Base-by-base conservation (phyloP, 2,888 invertebrate genomes). In the Phyto melanocephala region DNA sequence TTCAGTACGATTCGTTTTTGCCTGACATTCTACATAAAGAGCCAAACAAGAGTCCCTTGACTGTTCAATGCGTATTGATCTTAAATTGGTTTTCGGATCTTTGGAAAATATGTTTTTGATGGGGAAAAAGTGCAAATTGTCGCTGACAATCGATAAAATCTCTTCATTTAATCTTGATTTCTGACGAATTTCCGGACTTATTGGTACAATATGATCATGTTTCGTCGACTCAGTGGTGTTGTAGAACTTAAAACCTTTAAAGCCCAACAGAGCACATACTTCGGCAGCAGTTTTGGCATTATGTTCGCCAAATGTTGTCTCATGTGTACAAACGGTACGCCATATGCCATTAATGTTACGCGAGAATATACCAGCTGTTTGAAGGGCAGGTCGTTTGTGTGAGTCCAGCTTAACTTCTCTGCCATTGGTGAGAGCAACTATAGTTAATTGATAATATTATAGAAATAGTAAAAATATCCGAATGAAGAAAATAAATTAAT, bases 401-500 rank as follows among this genome's bases (percentile, higher is more conserved):
- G 92, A 89, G 87, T 95, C 95, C 63, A 93, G 89, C 50, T 90
- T 87, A 37, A 95, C 90, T 81, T 92, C 92, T 80, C 92, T 91
- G 1, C 95, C 95, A 90, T 95, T 93, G 0, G 95, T 94, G 68
- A 96, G 89, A 10, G 95, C 92, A 90, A 93, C 96, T 96, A 86
- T 13, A 13, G 47, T 2, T 13, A 13, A 47, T 2, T 10, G 47
- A 13, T 72, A 92, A 28, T 28, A 28, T 28, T 28, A 6, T 28
- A 5, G 3, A 5, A 28, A 28, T 6, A 28, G 3, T 28, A 28
- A 28, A 28, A 28, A 28, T 28, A 28, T 28, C 3, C 3, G 28
- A 5, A 28, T 28, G 28, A 28, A 28, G 4, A n/a, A n/a, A n/a
- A n/a, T n/a, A n/a, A n/a, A n/a, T n/a, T n/a, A n/a, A n/a, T n/a